These are phyloP conservation scores for Tetheella fluctuosa DNA, from an alignment of 2,888 invertebrate genomes.

Conservation along the genomic window DNA sequence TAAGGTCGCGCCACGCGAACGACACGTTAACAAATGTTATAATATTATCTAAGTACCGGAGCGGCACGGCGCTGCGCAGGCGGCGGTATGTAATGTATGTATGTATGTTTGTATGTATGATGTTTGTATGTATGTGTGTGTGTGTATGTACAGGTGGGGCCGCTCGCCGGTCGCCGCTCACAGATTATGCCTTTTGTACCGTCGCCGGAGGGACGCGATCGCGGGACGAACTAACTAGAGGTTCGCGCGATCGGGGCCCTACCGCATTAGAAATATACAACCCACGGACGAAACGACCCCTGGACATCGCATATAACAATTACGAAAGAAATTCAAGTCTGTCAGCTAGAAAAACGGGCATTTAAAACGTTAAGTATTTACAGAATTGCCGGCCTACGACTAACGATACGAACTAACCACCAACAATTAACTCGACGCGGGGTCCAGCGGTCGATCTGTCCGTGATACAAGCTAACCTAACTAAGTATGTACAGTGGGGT, in stretches of 20 bases:
- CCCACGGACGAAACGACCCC: slow-evolving; percentile 9
- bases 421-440: neutral
- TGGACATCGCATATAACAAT: neutral
- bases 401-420: too few relatives aligned
- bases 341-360: neutral
- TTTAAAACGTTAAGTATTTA: neutral
- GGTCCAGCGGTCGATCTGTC: neutral
- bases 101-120: too few relatives aligned
- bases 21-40: slow-evolving; percentile 63
- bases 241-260: slow-evolving; percentile 71
- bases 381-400: neutral
- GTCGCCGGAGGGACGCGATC: slow-evolving; percentile 62
- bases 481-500: slow-evolving; percentile 24
- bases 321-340: neutral
- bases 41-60: slow-evolving; percentile 53
- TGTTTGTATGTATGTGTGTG: too few relatives aligned
- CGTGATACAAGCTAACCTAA: slow-evolving; percentile 23
- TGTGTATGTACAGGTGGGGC: neutral
- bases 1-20: slow-evolving; percentile 61
- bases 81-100: too few relatives aligned
- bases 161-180: slow-evolving; percentile 17
- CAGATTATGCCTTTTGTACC: slow-evolving; percentile 79
- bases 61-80: slow-evolving; percentile 31
- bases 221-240: slow-evolving; percentile 17
- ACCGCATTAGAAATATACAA: slow-evolving; percentile 61